Evolutionary conservation across 2,797 vertebrate genomes (phyloP).

Genomic region (Corythornis leucogaster): DNA sequence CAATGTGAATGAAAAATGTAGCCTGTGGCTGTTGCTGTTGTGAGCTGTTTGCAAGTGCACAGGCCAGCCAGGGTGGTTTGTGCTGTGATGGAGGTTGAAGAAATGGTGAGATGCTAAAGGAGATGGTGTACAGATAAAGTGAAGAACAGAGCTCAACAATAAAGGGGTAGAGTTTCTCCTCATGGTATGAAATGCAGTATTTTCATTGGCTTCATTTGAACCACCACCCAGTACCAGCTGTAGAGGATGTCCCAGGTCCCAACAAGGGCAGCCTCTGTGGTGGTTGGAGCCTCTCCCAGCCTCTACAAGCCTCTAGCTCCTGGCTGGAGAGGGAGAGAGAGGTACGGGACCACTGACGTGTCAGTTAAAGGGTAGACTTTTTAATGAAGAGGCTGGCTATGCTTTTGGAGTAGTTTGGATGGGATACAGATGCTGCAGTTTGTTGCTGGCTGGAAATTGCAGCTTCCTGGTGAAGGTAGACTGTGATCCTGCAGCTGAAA

Average conservation of each 20-base stretch:
- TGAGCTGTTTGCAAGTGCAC: not conserved
- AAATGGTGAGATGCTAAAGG: not conserved
- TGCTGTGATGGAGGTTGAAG: not conserved
- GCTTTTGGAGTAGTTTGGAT: not conserved
- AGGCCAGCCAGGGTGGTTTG: not conserved
- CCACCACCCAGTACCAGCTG: not conserved
- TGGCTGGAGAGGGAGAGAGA: not conserved
- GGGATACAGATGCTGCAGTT: not conserved
- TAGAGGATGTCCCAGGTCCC: not conserved
- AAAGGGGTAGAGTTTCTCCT: not conserved
- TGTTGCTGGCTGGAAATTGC: not conserved
- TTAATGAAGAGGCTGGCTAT: not conserved
- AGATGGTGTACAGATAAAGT: not conserved
- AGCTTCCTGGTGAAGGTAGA: not conserved
- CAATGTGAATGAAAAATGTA: not conserved
- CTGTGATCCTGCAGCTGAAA: not conserved
- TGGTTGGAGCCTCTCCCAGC: too few relatives aligned
- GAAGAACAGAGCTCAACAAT: not conserved
- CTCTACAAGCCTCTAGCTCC: too few relatives aligned
- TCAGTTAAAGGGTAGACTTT: not conserved
- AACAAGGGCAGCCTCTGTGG: not conserved
- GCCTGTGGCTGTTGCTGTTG: not conserved
- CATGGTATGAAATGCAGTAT: fast-evolving
- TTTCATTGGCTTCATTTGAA: not conserved
- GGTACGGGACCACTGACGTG: not conserved